Evolutionary conservation across 2,888 invertebrate genomes (phyloP), one percentile per base, ranked within the genome.

Genomic region (Xylota sylvarum): DNA sequence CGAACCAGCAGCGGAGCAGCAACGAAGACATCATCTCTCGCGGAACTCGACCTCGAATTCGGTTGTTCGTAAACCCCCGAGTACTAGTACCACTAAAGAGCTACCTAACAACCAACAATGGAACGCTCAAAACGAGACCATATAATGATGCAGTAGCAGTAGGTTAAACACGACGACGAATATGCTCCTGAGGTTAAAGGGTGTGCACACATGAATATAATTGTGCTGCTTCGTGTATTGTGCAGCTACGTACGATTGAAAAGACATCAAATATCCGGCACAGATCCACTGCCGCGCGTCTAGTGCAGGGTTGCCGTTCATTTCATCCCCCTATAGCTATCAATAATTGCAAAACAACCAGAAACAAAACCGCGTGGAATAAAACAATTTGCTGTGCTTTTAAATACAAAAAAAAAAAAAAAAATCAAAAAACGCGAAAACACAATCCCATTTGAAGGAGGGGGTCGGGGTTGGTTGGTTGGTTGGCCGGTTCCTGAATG

Each of bases 351-450:
- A 86, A 86, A 86, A 86, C 86, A 86, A 86, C 86, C 82, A 82
- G 82, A 86, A 86, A 86, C 86, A 86, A 86, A 86, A 86, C 86
- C 86, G 73, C 86, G 81, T 46, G 55, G 86, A 82, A 86, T 86
- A 86, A 86, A 86, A 86, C 86, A 86, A 86, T 86, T 86, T 86
- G 86, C 82, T 86, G 86, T 86, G 86, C 86, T 86, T 86, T 86
- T 86, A 86, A 73, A 81, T 56, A 86, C 55, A 82, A 48, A 67
- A 37, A 62, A 30, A 50, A 62, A n/a, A 30, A 35, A 14, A 37
- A 60, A 23, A 23, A 23, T 2, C 23, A 3, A 23, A 74, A 74
- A 73, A 69, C 10, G n/a, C 65, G 55, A 76, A 64, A 76, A 76
- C 69, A 55, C 64, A 62, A 69, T 76, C 76, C 70, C 50, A 56